These are phyloP conservation scores for Oriolus oriolus DNA, from an alignment of 2,113 vertebrate species.

Conservation along the genomic window DNA sequence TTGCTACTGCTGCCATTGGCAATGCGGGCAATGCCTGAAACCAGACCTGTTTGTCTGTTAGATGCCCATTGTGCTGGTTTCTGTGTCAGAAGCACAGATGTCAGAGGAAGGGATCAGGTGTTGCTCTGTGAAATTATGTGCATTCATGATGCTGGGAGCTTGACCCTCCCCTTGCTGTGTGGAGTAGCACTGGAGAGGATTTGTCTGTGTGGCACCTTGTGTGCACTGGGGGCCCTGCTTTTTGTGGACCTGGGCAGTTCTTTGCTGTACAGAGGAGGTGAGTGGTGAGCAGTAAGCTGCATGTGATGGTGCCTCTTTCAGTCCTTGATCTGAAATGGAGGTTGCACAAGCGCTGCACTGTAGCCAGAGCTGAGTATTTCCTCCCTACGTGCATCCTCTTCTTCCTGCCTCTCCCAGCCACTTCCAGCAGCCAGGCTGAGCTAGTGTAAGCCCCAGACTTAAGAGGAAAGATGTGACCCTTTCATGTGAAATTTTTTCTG, in stretches of 20 bases:
- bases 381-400: neutral
- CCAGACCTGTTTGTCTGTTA: neutral
- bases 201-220: fast-evolving
- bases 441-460: neutral
- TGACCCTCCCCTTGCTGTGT: fast-evolving
- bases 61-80: neutral
- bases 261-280: neutral
- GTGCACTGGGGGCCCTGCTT: neutral
- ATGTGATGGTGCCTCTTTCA: neutral
- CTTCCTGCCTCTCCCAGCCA: conserved; percentile 17
- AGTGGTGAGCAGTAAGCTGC: neutral
- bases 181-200: too few relatives aligned
- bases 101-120: neutral
- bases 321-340: neutral
- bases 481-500: neutral
- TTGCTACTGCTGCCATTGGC: neutral
- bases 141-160: neutral
- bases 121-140: neutral
- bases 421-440: neutral
- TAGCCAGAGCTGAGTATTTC: neutral
- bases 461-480: neutral
- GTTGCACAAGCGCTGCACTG: neutral
- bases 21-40: neutral
- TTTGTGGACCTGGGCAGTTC: neutral
- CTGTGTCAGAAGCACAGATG: neutral